These are phyloP conservation scores for Gonioctena quinquepunctata DNA, from an alignment of 1,140 invertebrate genomes.

Conservation along the genomic window DNA sequence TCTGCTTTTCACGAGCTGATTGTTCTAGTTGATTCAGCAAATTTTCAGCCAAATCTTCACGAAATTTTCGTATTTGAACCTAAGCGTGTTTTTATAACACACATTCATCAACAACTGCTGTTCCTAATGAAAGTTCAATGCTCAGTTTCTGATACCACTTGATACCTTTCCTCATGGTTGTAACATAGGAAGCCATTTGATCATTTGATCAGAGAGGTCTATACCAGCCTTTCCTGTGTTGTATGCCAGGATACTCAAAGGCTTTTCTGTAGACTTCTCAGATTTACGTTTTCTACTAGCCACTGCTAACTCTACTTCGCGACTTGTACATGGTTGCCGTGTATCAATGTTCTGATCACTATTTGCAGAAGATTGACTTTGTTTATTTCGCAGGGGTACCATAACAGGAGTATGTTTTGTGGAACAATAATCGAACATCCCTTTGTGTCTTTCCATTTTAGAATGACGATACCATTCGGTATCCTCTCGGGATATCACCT, in stretches of 20 bases:
- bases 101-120: slow-evolving; percentile 16
- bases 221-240: slow-evolving; percentile 53
- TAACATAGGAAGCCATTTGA: slow-evolving; percentile 47
- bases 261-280: slow-evolving; percentile 13
- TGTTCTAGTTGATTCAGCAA: background rate
- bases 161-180: slow-evolving; percentile 46
- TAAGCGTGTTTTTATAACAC: slow-evolving; percentile 6
- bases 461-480: slow-evolving; percentile 51
- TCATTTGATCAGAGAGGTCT: slow-evolving; percentile 54
- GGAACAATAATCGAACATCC: slow-evolving; percentile 53
- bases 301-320: too few species aligned
- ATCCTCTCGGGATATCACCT: slow-evolving; percentile 49
- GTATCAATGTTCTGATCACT: too few species aligned
- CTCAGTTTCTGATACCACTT: slow-evolving; percentile 54
- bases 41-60: background rate
- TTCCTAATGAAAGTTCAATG: slow-evolving; percentile 42
- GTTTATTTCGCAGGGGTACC: too few species aligned
- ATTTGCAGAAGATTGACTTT: too few species aligned
- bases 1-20: background rate
- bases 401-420: slow-evolving; percentile 47
- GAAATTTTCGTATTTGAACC: background rate
- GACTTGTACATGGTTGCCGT: too few species aligned
- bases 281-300: background rate
- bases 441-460: slow-evolving; percentile 56
- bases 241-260: slow-evolving; percentile 53